Conservation (phyloP, 37 sponge, comb jelly and placozoan species). For the Agelas oroides region DNA sequence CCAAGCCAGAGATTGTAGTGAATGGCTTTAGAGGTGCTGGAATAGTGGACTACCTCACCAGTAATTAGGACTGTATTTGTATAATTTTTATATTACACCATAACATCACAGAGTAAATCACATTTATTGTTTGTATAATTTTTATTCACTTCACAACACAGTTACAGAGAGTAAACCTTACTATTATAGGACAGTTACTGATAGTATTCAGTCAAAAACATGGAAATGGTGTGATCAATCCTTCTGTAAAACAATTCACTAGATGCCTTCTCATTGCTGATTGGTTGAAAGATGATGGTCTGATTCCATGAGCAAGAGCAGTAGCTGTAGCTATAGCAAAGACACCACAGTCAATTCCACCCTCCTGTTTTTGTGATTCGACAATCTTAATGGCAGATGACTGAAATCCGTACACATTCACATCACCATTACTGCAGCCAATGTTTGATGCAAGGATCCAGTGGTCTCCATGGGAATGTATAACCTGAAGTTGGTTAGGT, state of each 20-base stretch:
- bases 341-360: conserved; percentile 55
- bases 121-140: background rate
- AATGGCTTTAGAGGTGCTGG: conserved; percentile 76
- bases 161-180: background rate
- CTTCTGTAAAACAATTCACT: conserved; percentile 11
- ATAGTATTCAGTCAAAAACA: background rate
- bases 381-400: background rate
- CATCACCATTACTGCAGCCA: conserved; percentile 16
- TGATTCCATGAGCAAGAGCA: conserved; percentile 31
- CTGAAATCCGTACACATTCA: conserved; percentile 57
- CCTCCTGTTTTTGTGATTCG: conserved; percentile 39
- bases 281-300: conserved; percentile 14
- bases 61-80: background rate
- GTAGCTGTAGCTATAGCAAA: conserved; percentile 62
- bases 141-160: background rate
- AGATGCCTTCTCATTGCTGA: conserved; percentile 46
- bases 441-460: conserved; percentile 40
- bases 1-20: conserved; percentile 36
- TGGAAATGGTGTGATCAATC: background rate
- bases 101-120: background rate
- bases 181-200: background rate
- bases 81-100: background rate
- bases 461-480: conserved; percentile 36
- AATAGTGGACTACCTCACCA: conserved; percentile 1
- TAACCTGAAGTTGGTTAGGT: conserved; percentile 31